Base-by-base conservation (phyloP, 2,888 invertebrate genomes). In the Stenodema calcarata region DNA sequence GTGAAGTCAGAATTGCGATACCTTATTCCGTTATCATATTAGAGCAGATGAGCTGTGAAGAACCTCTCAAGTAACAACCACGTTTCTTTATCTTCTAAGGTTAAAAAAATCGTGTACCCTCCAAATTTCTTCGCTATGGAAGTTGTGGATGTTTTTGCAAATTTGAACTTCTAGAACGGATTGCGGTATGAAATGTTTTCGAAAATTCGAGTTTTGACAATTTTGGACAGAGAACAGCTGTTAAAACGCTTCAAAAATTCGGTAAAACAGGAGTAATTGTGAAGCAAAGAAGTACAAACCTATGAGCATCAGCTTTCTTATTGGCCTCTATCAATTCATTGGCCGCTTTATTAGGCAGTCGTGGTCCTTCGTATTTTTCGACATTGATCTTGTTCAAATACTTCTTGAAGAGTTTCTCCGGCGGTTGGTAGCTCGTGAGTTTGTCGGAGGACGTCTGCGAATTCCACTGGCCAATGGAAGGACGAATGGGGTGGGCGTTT, bases 311-410 rank as follows among this genome's bases (percentile, higher is more conserved):
- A 86, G 92, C 91, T 89, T 94, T 94, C 88, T 94, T 94, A 88
- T 94, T 94, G 89, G 94, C 95, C 89, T 94, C 93, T 18, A 95
- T 93, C 81, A 97, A 92, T 87, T 94, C 92, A 90, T 96, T 97
- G 30, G 94, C 94, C 0, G 95, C 95, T 87, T 94, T 94, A 35
- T 93, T 93, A 1, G 95, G 94, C 87, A 95, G 91, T 2, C 90
- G 89, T 0, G 94, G 94, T 0, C 93, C 93, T 90, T 95, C 95
- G 90, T 96, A 97, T 90, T 94, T 94, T 87, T 96, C 96, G 0
- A 97, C 93, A 91, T 96, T 97, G 35, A 98, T 96, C 92, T 95
- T 96, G 89, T 95, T 94, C 0, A 94, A 92, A 90, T 94, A 97
- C 90, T 95, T 96, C 88, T 94, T 94, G 88, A 96, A 94, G 0